Percentiles rank a stretch among this genome's conserved stretches.
These are phyloP conservation scores for Thermophis baileyi DNA, from an alignment of 2,113 vertebrate species.

Conservation along the genomic window DNA sequence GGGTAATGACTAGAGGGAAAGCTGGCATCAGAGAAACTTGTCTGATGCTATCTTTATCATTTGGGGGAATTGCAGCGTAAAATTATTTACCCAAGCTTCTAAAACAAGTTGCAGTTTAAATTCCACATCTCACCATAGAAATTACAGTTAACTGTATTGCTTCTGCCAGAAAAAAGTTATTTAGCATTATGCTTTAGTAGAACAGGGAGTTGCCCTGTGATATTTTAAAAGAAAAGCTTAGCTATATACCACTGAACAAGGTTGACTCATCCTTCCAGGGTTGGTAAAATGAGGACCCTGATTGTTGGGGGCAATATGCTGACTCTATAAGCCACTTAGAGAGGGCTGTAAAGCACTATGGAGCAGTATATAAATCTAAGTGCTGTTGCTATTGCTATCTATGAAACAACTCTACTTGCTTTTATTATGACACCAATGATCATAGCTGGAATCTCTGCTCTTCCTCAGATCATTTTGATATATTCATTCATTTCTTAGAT, in stretches of 20 bases:
- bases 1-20: background rate
- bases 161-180: background rate
- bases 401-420: background rate
- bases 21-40: background rate
- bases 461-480: background rate
- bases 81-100: background rate
- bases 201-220: background rate
- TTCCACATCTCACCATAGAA: background rate
- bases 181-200: background rate
- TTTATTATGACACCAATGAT: background rate
- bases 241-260: background rate
- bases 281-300: background rate
- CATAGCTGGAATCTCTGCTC: background rate
- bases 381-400: background rate
- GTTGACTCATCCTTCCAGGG: background rate
- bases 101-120: background rate
- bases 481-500: background rate
- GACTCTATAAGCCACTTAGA: background rate
- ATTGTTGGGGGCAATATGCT: background rate
- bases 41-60: background rate
- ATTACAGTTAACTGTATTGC: background rate
- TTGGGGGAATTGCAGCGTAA: background rate
- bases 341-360: background rate
- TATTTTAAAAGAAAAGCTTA: background rate
- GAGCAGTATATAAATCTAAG: background rate